Conservation (phyloP, 30 jellyfish, hydroid and myxozoan genomes). For the Rhopilema esculentum region DNA sequence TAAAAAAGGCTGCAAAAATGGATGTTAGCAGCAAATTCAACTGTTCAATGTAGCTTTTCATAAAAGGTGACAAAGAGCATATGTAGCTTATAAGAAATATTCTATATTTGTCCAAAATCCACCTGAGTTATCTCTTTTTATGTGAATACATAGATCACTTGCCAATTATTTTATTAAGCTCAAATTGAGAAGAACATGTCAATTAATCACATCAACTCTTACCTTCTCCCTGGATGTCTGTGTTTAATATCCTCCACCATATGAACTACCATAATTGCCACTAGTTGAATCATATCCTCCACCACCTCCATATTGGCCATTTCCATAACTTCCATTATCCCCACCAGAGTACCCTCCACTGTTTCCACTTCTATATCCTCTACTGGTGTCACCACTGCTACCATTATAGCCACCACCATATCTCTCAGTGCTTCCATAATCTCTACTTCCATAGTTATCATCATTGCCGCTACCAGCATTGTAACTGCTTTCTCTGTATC, state of each 20-base stretch:
- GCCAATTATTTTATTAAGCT: too few relatives aligned
- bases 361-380: conserved; percentile 34
- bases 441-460: not conserved
- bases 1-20: too few relatives aligned
- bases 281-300: not conserved
- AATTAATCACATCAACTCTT: not conserved
- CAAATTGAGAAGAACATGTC: too few relatives aligned
- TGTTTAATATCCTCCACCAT: conserved; percentile 24
- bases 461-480: conserved; percentile 8
- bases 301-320: conserved; percentile 23
- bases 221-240: not conserved
- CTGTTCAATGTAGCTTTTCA: too few relatives aligned
- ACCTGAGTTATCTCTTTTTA: too few relatives aligned
- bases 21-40: too few relatives aligned
- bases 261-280: conserved; percentile 29
- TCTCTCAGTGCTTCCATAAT: not conserved
- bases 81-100: too few relatives aligned
- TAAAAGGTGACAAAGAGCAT: too few relatives aligned
- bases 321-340: not conserved
- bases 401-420: conserved; percentile 22
- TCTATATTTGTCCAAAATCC: too few relatives aligned
- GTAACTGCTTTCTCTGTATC: not conserved
- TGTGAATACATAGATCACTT: too few relatives aligned
- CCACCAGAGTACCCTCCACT: not conserved
- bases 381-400: conserved; percentile 14